Evolutionary conservation across 2,797 vertebrate species (phyloP).

Genomic region (Neostethus bicornis): DNA sequence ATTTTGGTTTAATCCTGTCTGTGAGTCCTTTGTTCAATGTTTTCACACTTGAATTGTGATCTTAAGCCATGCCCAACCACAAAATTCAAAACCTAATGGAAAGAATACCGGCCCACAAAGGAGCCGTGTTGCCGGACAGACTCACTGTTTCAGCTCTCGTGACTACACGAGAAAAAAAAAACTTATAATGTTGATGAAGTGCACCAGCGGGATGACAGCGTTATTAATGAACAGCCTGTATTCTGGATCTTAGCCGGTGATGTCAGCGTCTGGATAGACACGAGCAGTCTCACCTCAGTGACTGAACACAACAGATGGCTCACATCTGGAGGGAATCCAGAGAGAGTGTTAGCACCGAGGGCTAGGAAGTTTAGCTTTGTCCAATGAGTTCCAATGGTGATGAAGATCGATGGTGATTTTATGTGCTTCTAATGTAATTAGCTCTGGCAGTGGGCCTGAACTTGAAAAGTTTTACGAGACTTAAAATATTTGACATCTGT

Average conservation of each 20-base stretch:
- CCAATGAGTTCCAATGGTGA: slow-evolving; percentile 36
- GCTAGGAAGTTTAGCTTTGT: slow-evolving; percentile 53
- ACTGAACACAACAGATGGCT: slow-evolving; percentile 75
- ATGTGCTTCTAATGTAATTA: slow-evolving; percentile 54
- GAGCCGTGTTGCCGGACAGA: slow-evolving; percentile 7
- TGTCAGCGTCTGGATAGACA: slow-evolving; percentile 71
- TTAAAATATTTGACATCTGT: slow-evolving; percentile 24
- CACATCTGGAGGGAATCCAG: slow-evolving; percentile 68
- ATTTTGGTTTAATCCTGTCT: too few relatives aligned
- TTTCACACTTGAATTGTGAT: slow-evolving; percentile 9
- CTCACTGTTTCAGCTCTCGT: slow-evolving; percentile 19
- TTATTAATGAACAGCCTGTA: slow-evolving; percentile 59
- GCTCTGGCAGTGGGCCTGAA: slow-evolving; percentile 23
- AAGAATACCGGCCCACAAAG: slow-evolving; percentile 8
- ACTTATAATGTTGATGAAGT: slow-evolving; percentile 57
- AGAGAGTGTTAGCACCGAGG: slow-evolving; percentile 45
- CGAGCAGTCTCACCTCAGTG: slow-evolving; percentile 67
- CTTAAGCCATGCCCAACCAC: slow-evolving; percentile 26
- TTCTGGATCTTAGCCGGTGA: slow-evolving; percentile 56
- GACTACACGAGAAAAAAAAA: slow-evolving; percentile 40
- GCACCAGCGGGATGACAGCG: slow-evolving; percentile 41
- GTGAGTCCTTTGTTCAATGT: too few relatives aligned
- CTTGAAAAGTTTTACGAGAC: slow-evolving; percentile 46
- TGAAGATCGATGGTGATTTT: slow-evolving; percentile 56
- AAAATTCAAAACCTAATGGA: slow-evolving; percentile 37